A percentile compares a stretch with the other conserved stretches of the same genome.
Conservation (phyloP, 2,113 vertebrate genomes). For the Daphoenositta chrysoptera region DNA sequence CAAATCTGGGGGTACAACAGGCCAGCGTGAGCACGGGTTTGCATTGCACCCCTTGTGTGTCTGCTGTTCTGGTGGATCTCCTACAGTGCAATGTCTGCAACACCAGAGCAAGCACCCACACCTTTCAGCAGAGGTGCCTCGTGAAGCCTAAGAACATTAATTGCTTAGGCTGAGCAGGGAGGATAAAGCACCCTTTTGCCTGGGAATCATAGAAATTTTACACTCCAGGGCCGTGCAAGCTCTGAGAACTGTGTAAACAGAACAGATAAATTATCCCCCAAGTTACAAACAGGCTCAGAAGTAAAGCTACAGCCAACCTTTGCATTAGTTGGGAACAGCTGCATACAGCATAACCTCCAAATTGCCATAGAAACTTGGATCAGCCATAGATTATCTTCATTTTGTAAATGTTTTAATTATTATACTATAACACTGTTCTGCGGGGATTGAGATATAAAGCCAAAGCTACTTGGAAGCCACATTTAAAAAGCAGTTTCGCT, state of each 20-base stretch:
- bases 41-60: not conserved
- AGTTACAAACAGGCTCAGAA: slow-evolving; percentile 4
- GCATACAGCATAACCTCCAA: slow-evolving; percentile 25
- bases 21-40: not conserved
- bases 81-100: not conserved
- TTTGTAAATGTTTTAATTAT: slow-evolving; percentile 60
- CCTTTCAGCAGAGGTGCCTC: not conserved
- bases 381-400: slow-evolving; percentile 28
- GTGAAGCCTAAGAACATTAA: not conserved
- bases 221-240: not conserved
- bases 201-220: not conserved
- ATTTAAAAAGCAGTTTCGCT: not conserved
- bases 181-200: not conserved
- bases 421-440: not conserved
- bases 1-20: too few relatives aligned
- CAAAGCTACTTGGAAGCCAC: not conserved
- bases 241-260: slow-evolving; percentile 37
- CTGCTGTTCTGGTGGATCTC: not conserved
- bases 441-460: not conserved
- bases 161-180: not conserved
- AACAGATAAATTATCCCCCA: slow-evolving; percentile 30
- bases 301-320: slow-evolving; percentile 32
- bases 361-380: slow-evolving; percentile 67
- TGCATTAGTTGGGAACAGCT: slow-evolving; percentile 59
- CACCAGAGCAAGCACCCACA: not conserved